A percentile compares a stretch with the other conserved stretches of the same genome.
These are phyloP conservation scores for Anas capensis DNA, from an alignment of 2,797 vertebrate genomes.

Conservation along the genomic window DNA sequence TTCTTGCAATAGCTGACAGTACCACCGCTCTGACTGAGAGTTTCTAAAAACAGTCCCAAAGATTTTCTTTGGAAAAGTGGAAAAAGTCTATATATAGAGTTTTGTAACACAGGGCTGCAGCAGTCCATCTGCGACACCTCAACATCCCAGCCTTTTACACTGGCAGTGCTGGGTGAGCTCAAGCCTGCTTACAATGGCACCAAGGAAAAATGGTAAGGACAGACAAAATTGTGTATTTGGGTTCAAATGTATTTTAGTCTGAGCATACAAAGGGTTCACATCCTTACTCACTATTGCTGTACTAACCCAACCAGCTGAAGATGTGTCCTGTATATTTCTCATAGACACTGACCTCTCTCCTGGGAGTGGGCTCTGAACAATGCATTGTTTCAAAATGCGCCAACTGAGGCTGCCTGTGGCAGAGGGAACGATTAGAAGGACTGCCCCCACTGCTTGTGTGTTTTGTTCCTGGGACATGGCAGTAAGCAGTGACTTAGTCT, in stretches of 20 bases:
- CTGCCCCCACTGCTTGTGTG: background rate
- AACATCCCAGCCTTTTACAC: background rate
- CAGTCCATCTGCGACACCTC: rapidly evolving
- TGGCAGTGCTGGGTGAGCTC: background rate
- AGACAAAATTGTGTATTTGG: background rate
- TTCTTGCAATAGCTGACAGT: background rate
- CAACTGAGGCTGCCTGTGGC: background rate
- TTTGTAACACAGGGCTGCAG: background rate
- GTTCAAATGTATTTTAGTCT: background rate
- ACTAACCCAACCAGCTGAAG: background rate
- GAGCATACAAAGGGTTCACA: background rate
- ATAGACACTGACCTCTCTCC: background rate
- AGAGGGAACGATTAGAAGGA: background rate
- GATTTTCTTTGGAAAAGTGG: background rate
- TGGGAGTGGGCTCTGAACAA: background rate
- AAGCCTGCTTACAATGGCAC: background rate
- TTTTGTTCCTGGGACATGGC: background rate
- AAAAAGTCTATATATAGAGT: background rate
- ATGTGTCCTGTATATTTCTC: background rate
- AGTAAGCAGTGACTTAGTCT: background rate
- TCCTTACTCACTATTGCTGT: background rate
- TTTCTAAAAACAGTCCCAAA: background rate
- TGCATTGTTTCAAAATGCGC: background rate
- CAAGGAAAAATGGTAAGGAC: background rate
- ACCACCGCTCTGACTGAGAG: background rate